Evolutionary conservation across 2,113 vertebrate species (phyloP).

Genomic region (Microcebus griseorufus): DNA sequence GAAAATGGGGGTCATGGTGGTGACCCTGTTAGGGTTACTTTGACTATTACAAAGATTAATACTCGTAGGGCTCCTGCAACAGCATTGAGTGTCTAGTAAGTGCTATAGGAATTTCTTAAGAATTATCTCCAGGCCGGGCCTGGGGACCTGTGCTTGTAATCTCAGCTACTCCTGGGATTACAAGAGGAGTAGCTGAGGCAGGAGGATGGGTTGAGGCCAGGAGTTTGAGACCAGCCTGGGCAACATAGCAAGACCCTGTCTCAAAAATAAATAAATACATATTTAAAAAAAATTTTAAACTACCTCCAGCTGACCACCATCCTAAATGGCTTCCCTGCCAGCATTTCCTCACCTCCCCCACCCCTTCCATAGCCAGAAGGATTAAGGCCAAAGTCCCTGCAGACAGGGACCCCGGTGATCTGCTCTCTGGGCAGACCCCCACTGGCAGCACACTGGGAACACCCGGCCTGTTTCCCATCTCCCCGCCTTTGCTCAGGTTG

Average conservation of each 20-base stretch:
- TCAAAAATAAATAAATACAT: too few relatives aligned
- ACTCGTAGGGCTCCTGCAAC: fast-evolving
- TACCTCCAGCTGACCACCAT: not conserved
- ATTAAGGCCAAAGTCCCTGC: not conserved
- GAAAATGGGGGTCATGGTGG: not conserved
- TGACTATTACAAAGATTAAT: too few relatives aligned
- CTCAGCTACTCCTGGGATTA: too few relatives aligned
- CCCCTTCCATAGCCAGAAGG: not conserved
- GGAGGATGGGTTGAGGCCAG: too few relatives aligned
- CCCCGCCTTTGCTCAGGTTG: not conserved
- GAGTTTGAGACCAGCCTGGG: too few relatives aligned
- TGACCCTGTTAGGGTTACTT: too few relatives aligned
- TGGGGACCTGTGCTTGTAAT: too few relatives aligned
- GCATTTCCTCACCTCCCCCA: not conserved
- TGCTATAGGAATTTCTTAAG: not conserved
- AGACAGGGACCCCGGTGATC: fast-evolving
- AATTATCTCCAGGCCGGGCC: not conserved
- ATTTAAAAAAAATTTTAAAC: too few relatives aligned
- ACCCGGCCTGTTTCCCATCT: fast-evolving
- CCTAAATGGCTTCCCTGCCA: not conserved
- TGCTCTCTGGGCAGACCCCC: not conserved
- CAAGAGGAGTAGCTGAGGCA: too few relatives aligned
- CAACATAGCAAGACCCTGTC: too few relatives aligned
- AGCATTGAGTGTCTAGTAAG: not conserved
- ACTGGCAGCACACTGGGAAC: not conserved